Evolutionary conservation across 2,113 vertebrate species (phyloP).

Genomic region (Xiphophorus hellerii): DNA sequence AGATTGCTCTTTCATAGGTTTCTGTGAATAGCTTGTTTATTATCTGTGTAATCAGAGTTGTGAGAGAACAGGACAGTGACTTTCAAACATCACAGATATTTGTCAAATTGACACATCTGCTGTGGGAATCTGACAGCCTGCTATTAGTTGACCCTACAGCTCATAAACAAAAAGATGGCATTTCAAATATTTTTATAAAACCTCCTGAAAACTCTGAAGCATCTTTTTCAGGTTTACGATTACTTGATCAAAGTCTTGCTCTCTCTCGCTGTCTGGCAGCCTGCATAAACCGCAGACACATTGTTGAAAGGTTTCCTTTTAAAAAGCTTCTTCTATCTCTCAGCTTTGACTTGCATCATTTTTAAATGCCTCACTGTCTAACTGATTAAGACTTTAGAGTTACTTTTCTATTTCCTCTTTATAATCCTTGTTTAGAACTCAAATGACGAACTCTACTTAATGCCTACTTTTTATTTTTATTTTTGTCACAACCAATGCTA

Average conservation of each 20-base stretch:
- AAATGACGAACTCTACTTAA: too few species aligned
- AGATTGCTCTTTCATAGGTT: slow-evolving; percentile 6
- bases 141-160: slow-evolving; percentile 56
- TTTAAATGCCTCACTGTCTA: too few species aligned
- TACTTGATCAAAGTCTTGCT: too few species aligned
- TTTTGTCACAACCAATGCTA: too few species aligned
- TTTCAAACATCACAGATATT: slow-evolving; percentile 65
- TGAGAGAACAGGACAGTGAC: slow-evolving; percentile 35
- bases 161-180: slow-evolving; percentile 5
- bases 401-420: too few species aligned
- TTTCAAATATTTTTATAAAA: too few species aligned
- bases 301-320: background rate
- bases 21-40: slow-evolving; percentile 28
- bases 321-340: background rate
- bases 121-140: slow-evolving; percentile 56
- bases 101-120: slow-evolving; percentile 63
- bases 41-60: slow-evolving; percentile 45
- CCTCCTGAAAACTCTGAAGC: too few species aligned
- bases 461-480: too few species aligned
- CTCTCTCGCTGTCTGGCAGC: background rate
- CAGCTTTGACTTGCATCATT: background rate
- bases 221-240: too few species aligned
- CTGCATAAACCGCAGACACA: background rate
- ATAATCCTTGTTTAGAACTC: too few species aligned
- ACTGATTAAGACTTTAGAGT: too few species aligned